Percentiles rank a stretch among this genome's conserved stretches.
Evolutionary conservation across 30 jellyfish, hydroid and myxozoan genomes (phyloP).

Genomic region (Haliclystus octoradiatus): DNA sequence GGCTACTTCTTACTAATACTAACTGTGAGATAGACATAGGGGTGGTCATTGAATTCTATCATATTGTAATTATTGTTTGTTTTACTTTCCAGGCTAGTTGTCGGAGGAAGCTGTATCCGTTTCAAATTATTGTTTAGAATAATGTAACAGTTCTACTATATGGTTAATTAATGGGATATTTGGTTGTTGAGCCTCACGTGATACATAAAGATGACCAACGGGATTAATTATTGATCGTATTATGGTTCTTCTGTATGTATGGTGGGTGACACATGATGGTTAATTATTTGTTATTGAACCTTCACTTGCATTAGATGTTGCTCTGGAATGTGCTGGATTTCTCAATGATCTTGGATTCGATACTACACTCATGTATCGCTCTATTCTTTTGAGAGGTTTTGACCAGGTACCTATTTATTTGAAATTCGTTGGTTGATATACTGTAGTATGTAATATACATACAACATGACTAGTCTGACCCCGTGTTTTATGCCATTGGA

Average conservation of each 20-base stretch:
- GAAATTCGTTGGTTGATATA: too few relatives aligned
- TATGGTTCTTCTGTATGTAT: too few relatives aligned
- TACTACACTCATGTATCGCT: slow-evolving; percentile 48
- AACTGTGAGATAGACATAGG: neutral
- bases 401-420: too few relatives aligned
- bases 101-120: slow-evolving; percentile 71
- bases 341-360: slow-evolving; percentile 43
- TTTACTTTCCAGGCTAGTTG: slow-evolving; percentile 26
- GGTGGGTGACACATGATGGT: too few relatives aligned
- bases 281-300: too few relatives aligned
- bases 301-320: slow-evolving; percentile 22
- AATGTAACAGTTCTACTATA: too few relatives aligned
- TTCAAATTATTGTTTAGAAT: too few relatives aligned
- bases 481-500: neutral
- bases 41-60: neutral
- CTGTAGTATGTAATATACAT: neutral
- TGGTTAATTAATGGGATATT: too few relatives aligned
- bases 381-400: slow-evolving; percentile 45
- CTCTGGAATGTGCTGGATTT: slow-evolving; percentile 72
- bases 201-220: too few relatives aligned
- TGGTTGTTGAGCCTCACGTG: too few relatives aligned
- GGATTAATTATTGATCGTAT: too few relatives aligned
- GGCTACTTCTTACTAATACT: too few relatives aligned
- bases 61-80: neutral
- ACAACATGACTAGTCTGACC: neutral